Percentiles rank a stretch among this genome's conserved stretches.
Conservation (phyloP, 2,113 vertebrate species). For the Catharus fuscescens region DNA sequence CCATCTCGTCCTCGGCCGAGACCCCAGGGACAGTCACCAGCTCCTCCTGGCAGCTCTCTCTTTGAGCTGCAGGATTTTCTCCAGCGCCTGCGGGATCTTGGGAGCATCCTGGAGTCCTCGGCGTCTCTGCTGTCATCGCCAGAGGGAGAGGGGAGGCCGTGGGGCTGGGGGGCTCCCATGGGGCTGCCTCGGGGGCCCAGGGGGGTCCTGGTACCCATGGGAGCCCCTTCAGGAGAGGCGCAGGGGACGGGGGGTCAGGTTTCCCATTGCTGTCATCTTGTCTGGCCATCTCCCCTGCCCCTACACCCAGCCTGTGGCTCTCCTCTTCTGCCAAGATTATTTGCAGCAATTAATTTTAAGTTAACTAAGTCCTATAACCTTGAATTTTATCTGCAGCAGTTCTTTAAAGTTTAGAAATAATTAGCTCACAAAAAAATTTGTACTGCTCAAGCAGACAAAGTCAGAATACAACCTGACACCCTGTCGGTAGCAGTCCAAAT, state of each 20-base stretch:
- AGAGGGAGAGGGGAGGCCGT: rapidly evolving
- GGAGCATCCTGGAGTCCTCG: not conserved
- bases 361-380: not conserved
- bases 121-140: not conserved
- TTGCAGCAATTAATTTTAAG: not conserved
- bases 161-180: not conserved
- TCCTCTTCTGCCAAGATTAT: not conserved
- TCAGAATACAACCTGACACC: not conserved
- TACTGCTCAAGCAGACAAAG: not conserved
- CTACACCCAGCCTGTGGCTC: not conserved
- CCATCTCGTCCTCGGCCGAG: not conserved
- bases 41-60: not conserved
- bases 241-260: not conserved
- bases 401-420: not conserved
- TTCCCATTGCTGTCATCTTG: not conserved
- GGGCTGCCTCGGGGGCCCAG: not conserved
- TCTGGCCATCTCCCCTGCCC: too few species aligned
- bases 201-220: not conserved
- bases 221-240: not conserved
- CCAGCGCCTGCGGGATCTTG: not conserved
- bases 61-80: not conserved
- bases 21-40: not conserved
- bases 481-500: not conserved
- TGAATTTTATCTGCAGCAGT: not conserved
- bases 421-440: not conserved